A percentile compares a stretch with the other conserved stretches of the same genome.
Conservation (phyloP, 1,140 invertebrate species). For the Pachyrhynchus sulphureomaculatus region DNA sequence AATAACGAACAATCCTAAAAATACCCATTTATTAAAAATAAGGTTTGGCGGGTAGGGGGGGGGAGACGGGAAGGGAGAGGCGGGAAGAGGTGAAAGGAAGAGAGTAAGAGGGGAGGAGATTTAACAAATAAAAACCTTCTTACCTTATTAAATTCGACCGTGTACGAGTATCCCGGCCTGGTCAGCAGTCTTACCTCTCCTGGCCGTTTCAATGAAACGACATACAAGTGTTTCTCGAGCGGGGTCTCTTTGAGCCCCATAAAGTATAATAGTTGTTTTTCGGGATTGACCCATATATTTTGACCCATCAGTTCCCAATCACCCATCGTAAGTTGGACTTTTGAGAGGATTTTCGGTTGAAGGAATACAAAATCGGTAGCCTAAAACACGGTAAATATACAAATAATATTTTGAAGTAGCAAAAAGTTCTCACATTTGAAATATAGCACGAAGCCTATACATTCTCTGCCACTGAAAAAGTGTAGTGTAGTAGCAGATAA, state of each 20-base stretch:
- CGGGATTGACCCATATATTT: conserved; percentile 76
- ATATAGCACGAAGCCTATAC: too few relatives aligned
- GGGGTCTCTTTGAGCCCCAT: conserved; percentile 77
- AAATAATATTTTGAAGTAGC: neutral
- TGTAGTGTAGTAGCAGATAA: too few relatives aligned
- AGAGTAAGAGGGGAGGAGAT: too few relatives aligned
- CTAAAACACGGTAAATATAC: too few relatives aligned
- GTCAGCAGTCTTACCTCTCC: conserved; percentile 71
- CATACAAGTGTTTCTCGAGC: conserved; percentile 81
- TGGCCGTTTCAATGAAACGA: conserved; percentile 68
- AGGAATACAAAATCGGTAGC: conserved; percentile 56
- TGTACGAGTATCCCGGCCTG: conserved; percentile 73
- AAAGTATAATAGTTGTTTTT: conserved; percentile 76
- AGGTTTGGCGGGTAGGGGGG: neutral
- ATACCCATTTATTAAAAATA: too few relatives aligned
- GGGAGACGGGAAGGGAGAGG: neutral
- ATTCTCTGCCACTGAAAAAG: too few relatives aligned
- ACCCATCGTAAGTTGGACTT: conserved; percentile 73
- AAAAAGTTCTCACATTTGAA: too few relatives aligned
- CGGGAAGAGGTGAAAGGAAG: neutral
- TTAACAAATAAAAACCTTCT: too few relatives aligned
- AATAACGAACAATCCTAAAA: conserved; percentile 78
- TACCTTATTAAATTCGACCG: conserved; percentile 77
- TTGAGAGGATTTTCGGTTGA: conserved; percentile 62
- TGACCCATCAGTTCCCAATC: conserved; percentile 81